Conservation (phyloP, 2,797 vertebrate species). For the Leptoclinus maculatus region DNA sequence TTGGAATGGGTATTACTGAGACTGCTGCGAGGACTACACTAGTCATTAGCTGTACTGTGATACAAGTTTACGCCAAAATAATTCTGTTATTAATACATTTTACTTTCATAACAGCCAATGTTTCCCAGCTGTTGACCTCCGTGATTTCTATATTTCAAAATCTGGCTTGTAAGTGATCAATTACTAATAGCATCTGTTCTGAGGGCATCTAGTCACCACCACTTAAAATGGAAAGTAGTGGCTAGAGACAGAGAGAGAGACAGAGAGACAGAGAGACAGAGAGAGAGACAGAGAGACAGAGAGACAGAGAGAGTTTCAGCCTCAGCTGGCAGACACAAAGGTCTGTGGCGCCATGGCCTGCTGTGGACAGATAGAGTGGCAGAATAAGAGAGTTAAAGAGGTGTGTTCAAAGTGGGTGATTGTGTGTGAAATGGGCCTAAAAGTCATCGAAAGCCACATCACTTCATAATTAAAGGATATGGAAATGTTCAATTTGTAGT, state of each 20-base stretch:
- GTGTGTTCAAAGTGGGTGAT: not conserved
- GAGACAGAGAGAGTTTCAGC: conserved; percentile 83
- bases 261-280: not conserved
- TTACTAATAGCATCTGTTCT: not conserved
- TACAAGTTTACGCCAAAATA: no score
- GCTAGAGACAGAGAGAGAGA: not conserved
- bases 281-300: not conserved
- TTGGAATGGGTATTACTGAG: not conserved
- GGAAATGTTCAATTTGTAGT: not conserved
- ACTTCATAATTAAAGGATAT: not conserved
- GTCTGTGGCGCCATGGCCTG: conserved; percentile 90
- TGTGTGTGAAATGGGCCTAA: conserved; percentile 5
- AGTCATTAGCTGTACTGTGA: not conserved
- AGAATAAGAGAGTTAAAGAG: conserved; percentile 29
- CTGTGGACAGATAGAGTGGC: conserved; percentile 87
- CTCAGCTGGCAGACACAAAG: conserved; percentile 95
- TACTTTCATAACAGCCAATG: not conserved
- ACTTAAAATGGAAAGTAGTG: not conserved
- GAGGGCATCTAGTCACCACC: not conserved
- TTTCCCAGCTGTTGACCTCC: not conserved
- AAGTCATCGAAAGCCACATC: not conserved
- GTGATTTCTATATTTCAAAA: not conserved
- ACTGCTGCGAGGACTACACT: not conserved
- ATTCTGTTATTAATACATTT: no score
- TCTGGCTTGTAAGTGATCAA: not conserved